Conservation (phyloP, 1,140 invertebrate genomes). For the Drosophila punjabiensis region DNA sequence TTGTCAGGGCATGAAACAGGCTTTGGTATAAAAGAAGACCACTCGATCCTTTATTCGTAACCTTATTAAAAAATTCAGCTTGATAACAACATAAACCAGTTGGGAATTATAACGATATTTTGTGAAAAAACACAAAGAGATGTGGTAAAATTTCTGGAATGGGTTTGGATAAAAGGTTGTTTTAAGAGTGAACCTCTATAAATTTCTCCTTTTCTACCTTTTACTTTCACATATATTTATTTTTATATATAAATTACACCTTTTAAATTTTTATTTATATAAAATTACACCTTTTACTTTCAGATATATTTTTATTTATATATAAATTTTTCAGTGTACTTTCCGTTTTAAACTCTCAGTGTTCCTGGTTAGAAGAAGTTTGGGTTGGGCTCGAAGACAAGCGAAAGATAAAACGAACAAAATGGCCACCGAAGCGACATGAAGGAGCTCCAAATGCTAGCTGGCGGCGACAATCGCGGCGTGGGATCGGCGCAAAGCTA, state of each 20-base stretch:
- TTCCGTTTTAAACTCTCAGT: slow-evolving; percentile 1
- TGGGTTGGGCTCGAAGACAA: slow-evolving; percentile 51
- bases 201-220: no score
- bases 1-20: no score
- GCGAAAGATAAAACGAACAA: slow-evolving; percentile 50
- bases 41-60: no score
- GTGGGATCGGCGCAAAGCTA: slow-evolving; percentile 77
- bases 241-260: background rate
- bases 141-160: no score
- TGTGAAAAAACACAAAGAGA: background rate
- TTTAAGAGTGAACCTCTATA: no score
- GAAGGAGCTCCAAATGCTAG: slow-evolving; percentile 63
- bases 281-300: no score
- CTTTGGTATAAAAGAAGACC: no score
- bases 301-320: no score
- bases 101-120: background rate
- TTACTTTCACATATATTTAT: no score
- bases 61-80: background rate
- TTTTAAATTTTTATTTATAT: no score
- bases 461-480: slow-evolving; percentile 53
- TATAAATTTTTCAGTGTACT: background rate
- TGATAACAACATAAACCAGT: background rate
- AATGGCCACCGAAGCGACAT: slow-evolving; percentile 38
- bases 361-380: slow-evolving; percentile 3
- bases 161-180: no score